phyloP scores from a whole-genome alignment of 2,113 vertebrate genomes.

The Zapus hudsonius region DNA sequence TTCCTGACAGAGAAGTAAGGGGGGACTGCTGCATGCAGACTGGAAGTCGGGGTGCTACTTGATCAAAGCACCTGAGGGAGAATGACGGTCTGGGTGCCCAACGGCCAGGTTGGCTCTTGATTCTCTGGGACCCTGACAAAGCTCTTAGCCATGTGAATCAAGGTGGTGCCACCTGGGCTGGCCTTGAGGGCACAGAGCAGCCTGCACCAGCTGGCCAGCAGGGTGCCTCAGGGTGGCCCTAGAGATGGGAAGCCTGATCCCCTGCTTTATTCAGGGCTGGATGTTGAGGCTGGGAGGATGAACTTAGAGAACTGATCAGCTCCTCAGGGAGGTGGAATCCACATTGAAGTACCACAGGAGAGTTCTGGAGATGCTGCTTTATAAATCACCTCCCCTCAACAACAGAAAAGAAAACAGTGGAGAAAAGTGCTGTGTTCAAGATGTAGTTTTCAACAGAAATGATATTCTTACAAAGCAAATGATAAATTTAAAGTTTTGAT shows the following conservation, averaged over 20 bases:
- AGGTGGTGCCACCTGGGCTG: neutral
- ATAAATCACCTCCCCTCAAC: neutral
- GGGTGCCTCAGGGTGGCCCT: accelerated
- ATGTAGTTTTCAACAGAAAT: no score
- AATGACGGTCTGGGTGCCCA: accelerated
- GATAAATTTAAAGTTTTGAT: no score
- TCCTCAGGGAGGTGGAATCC: no score
- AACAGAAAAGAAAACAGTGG: neutral
- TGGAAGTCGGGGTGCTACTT: neutral
- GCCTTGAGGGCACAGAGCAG: no score
- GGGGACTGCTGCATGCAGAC: no score
- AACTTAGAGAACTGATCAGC: neutral
- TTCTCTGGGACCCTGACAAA: neutral
- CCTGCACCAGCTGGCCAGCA: accelerated
- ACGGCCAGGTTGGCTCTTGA: neutral
- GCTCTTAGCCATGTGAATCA: accelerated
- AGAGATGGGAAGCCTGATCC: neutral
- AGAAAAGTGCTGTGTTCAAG: neutral
- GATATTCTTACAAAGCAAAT: no score
- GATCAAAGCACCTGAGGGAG: neutral
- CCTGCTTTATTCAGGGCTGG: neutral
- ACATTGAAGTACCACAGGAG: neutral
- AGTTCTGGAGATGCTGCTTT: neutral
- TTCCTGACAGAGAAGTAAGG: no score
- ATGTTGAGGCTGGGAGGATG: neutral